Evolutionary conservation across 2,113 vertebrate genomes (phyloP).

Genomic region (Catharus bicknelli): DNA sequence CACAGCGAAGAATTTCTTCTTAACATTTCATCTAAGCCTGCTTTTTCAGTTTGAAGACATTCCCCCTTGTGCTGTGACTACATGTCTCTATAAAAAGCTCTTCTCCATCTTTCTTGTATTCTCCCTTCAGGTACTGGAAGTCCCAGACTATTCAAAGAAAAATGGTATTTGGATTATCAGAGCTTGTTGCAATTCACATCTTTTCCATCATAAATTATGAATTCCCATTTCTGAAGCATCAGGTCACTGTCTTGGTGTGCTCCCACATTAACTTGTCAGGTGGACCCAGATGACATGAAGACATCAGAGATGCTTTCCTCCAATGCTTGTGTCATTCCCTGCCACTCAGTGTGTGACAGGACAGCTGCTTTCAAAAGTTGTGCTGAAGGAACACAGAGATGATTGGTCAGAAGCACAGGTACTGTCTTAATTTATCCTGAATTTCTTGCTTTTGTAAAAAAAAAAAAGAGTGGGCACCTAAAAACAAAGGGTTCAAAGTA

Average conservation of each 20-base stretch:
- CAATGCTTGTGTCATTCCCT: neutral
- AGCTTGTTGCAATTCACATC: neutral
- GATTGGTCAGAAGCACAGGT: neutral
- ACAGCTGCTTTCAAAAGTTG: neutral
- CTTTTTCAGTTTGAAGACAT: neutral
- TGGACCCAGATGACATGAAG: neutral
- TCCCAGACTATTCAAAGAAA: neutral
- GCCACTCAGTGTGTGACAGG: neutral
- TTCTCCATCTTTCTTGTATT: neutral
- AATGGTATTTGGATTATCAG: neutral
- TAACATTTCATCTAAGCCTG: neutral
- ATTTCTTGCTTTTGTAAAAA: neutral
- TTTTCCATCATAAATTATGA: neutral
- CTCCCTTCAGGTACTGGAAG: neutral
- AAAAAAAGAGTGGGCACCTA: neutral
- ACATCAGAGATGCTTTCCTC: neutral
- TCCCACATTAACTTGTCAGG: neutral
- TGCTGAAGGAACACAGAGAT: neutral
- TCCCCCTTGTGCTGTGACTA: neutral
- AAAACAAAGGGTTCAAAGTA: neutral
- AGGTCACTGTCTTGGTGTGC: neutral
- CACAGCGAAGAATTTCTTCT: neutral
- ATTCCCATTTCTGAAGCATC: neutral
- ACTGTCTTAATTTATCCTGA: neutral
- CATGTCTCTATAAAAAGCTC: too few relatives aligned